phyloP scores from a whole-genome alignment of 2,797 vertebrate species.

The Synaphobranchus kaupii region DNA sequence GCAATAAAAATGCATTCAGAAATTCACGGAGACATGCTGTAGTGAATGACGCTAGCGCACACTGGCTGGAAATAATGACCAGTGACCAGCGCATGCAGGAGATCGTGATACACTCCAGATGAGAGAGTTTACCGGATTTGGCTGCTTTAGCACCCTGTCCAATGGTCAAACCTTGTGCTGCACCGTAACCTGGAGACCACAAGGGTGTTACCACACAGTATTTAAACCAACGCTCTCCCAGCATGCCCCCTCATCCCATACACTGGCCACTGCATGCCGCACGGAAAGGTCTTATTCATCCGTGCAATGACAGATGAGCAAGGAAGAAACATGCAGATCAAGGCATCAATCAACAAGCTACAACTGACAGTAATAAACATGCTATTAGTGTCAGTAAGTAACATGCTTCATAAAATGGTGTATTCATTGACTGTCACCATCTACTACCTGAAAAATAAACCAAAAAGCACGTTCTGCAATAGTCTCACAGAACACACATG shows the following conservation, averaged over 20 bases:
- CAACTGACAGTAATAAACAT: not conserved
- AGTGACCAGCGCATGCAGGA: not conserved
- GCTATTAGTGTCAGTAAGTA: not conserved
- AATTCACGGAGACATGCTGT: not conserved
- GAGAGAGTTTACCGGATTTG: conserved; percentile 30
- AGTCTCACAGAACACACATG: not conserved
- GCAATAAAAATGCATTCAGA: not conserved
- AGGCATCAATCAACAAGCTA: not conserved
- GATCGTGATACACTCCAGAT: not conserved
- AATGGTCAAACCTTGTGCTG: conserved; percentile 37
- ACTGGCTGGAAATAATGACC: not conserved
- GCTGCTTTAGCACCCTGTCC: conserved; percentile 38
- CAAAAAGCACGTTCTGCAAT: no score
- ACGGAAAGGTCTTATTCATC: no score
- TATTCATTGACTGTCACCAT: no score
- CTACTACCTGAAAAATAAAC: no score
- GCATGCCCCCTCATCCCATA: conserved; percentile 18
- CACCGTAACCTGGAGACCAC: conserved; percentile 26
- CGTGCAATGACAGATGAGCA: no score
- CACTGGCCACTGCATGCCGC: not conserved
- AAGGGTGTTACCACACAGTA: conserved; percentile 17
- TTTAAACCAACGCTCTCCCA: conserved; percentile 21
- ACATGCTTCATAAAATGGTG: not conserved
- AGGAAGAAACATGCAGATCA: not conserved
- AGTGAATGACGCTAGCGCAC: not conserved